Conservation (phyloP, 35 echinoderm and acorn worm genomes). For the Holothuria glaberrima region DNA sequence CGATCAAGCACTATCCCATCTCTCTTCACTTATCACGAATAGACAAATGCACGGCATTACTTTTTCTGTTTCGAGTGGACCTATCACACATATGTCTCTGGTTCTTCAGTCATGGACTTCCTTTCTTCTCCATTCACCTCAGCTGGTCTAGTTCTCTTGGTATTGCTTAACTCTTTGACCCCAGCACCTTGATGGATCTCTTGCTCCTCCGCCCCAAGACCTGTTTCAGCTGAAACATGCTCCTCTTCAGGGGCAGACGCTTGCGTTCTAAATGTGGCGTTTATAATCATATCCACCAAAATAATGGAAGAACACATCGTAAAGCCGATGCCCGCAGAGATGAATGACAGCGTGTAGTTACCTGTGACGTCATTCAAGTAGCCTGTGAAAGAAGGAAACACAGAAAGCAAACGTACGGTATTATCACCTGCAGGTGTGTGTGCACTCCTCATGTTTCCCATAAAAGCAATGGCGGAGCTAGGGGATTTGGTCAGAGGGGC, state of each 20-base stretch:
- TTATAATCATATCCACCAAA: neutral
- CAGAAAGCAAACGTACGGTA: too few species aligned
- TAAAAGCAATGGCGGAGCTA: too few species aligned
- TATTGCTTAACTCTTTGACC: neutral
- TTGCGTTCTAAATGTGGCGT: neutral
- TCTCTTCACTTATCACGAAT: too few species aligned
- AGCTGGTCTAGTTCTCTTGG: neutral
- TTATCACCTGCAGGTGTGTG: too few species aligned
- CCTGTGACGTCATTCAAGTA: neutral
- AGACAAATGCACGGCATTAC: too few species aligned
- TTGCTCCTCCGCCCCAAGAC: neutral
- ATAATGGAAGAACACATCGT: neutral
- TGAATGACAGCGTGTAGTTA: conserved; percentile 1
- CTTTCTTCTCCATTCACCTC: conserved; percentile 6
- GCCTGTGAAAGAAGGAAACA: conserved; percentile 1
- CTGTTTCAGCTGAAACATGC: neutral
- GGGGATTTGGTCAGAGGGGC: too few species aligned
- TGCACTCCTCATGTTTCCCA: too few species aligned
- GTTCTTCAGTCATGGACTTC: neutral
- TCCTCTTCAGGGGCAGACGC: neutral
- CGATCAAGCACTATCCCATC: too few species aligned
- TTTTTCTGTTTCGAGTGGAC: too few species aligned
- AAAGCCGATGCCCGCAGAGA: conserved; percentile 12
- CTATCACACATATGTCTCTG: conserved; percentile 14
- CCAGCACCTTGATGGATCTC: neutral